Evolutionary conservation across 1,140 invertebrate genomes (phyloP), one percentile per base, ranked within the genome.

Genomic region (Saccostrea echinata): DNA sequence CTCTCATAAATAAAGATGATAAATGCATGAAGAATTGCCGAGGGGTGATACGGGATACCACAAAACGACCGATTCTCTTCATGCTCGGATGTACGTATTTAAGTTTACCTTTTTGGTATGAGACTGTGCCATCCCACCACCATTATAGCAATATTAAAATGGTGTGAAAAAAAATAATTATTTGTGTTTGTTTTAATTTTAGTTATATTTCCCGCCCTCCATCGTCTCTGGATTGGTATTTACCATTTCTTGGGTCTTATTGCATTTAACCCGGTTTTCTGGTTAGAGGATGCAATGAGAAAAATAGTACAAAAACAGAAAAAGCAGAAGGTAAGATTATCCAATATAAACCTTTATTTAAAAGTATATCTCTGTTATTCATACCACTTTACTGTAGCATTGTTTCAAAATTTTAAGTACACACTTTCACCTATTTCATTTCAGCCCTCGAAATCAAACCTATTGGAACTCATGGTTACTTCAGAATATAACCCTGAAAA

Each of bases 1-100:
- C 96, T 94, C 84, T 96, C 93, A 52, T 95, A 91, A 89, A 94
- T 95, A 87, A 95, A 93, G 27, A 95, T 88, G 89, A 96, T 95
- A 89, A 89, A 24, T 93, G 93, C 84, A 86, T 93, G 6, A 87
- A 88, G 30, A 90, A 93, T 71, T 93, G 92, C 61, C 87, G 92
- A 30, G 90, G 91, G 13, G 93, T 94, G 24, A 93, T 94, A 33
- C 90, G 91, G 13, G 92, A 93, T 84, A 94, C 93, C 6, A 92
- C 92, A 30, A 93, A 93, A 85, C 88, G 90, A 30, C 92, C 91
- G 0, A 87, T 93, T 18, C 88, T 93, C 13, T 94, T 92, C 84
- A 86, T 92, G 71, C 85, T 93, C 52, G 93, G 93, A 91, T 94
- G 93, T 94, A 91, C 92, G 93, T 92, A 88, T 83, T 83, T 21